phyloP scores from a whole-genome alignment of 2,113 vertebrate genomes.

The Holacanthus passer region DNA sequence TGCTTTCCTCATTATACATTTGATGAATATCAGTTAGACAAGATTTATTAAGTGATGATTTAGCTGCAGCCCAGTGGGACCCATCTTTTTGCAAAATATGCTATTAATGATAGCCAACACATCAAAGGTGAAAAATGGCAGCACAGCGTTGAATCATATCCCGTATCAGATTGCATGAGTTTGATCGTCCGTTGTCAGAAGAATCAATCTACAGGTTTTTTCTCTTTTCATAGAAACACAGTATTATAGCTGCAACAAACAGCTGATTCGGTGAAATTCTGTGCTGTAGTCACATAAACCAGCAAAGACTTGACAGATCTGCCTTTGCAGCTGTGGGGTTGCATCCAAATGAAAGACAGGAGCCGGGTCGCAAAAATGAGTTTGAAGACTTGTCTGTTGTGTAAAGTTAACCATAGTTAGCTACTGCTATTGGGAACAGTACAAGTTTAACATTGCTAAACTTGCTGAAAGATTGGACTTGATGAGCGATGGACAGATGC shows the following conservation, averaged over 20 bases:
- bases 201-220: not conserved
- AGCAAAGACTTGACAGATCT: not conserved
- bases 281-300: not conserved
- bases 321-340: not conserved
- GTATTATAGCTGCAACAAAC: not conserved
- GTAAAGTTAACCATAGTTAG: not conserved
- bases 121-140: not conserved
- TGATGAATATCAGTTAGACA: conserved; percentile 4
- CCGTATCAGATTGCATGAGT: not conserved
- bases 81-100: not conserved
- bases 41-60: not conserved
- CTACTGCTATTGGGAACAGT: no score
- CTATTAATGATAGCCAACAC: not conserved
- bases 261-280: not conserved
- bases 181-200: not conserved
- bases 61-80: not conserved
- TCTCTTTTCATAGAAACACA: no score
- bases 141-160: not conserved
- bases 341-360: not conserved
- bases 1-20: not conserved
- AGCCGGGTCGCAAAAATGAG: not conserved
- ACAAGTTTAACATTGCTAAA: no score
- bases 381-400: not conserved
- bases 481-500: not conserved
- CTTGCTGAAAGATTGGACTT: not conserved